Base-by-base conservation (phyloP, 1,140 invertebrate genomes). In the Phenacoccus solenopsis region DNA sequence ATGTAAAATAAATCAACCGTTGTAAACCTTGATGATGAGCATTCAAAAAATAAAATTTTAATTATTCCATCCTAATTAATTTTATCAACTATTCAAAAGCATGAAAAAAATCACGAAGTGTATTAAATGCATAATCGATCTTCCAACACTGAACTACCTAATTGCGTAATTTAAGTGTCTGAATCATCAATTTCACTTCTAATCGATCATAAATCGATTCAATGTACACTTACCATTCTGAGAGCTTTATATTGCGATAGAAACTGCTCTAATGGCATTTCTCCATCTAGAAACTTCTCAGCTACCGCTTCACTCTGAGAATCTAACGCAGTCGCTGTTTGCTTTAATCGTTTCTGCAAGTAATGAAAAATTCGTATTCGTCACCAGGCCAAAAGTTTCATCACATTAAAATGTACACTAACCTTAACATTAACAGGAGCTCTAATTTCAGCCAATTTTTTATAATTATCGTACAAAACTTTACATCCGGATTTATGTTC, bases 231-330 rank as follows among this genome's bases (percentile, higher is more conserved):
- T 64, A 76, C 70, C 27, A 85, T 86, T 72, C 88, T 79, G 71
- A 84, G 86, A 74, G 86, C 84, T 7, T 87, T 83, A 75, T 89
- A 90, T 24, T 83, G 83, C 30, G 82, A 81, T 22, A 90, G 77
- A 78, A 91, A 91, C 28, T 82, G 83, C 72, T 90, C 88, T 7
- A 90, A 86, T 75, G 88, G 86, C 56, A 90, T 84, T 73, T 87
- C 84, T 21, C 87, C 84, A 75, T 84, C 83, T 7, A 91, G 77
- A 79, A 91, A 91, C 72, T 85, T 81, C 70, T 90, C 87, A 0
- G 88, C 88, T 59, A 90, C 85, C 57, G 79, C 78, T 75, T 91
- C 90, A 70, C 88, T 88, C 70, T 88, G 83, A 70, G 85, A 84
- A 74, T 91, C 88, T 16, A 87, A 86, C 71, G 83, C 13, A 27